Evolutionary conservation across 2,888 invertebrate species (phyloP).

Genomic region (Polyploca ridens): DNA sequence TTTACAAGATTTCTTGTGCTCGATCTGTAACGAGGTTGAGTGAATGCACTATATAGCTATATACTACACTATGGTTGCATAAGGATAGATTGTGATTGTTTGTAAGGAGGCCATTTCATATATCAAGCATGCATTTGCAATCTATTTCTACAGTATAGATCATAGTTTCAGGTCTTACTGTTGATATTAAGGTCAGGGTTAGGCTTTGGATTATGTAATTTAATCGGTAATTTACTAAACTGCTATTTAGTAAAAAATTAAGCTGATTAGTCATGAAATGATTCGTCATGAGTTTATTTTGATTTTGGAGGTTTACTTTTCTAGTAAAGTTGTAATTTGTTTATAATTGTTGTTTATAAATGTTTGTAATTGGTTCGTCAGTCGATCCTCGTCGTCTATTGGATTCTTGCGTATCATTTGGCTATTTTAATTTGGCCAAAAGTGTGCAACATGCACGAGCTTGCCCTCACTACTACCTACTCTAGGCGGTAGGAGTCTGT

Average conservation of each 20-base stretch:
- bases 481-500: too few species aligned
- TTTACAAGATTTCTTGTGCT: slow-evolving; percentile 10
- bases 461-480: too few species aligned
- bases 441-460: too few species aligned
- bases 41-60: slow-evolving; percentile 22
- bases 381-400: too few species aligned
- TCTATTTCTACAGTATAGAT: slow-evolving; percentile 19
- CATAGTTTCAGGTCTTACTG: slow-evolving; percentile 27
- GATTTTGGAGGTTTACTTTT: too few species aligned
- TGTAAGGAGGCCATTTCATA: slow-evolving; percentile 33
- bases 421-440: too few species aligned
- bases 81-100: slow-evolving; percentile 17
- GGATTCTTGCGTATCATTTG: too few species aligned
- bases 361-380: too few species aligned
- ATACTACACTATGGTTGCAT: slow-evolving; percentile 20
- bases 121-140: slow-evolving; percentile 25
- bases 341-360: too few species aligned
- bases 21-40: slow-evolving; percentile 36
- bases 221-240: background rate
- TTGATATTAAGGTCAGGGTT: slow-evolving; percentile 18
- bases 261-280: background rate
- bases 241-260: background rate
- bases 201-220: background rate
- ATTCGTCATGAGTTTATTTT: background rate
- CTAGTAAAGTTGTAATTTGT: too few species aligned